Evolutionary conservation across 37 sponge, comb jelly and placozoan genomes (phyloP).

Genomic region (Cliona cf. orientalis): DNA sequence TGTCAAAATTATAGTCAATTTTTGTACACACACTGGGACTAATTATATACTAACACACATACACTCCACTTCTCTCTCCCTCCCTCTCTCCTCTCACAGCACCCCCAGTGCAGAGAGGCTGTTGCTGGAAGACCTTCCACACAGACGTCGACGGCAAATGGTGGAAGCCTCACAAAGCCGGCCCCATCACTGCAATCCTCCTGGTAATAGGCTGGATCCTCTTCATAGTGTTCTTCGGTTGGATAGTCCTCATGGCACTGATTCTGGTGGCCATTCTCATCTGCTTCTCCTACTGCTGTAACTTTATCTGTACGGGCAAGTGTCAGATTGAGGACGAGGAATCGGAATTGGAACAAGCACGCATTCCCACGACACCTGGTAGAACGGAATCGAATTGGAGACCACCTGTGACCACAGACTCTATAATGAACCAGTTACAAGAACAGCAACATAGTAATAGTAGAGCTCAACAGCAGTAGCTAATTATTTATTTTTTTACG

Average conservation of each 20-base stretch:
- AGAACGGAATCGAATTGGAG: too few species aligned
- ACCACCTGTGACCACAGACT: too few species aligned
- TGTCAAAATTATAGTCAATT: too few species aligned
- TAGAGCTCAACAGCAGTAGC: too few species aligned
- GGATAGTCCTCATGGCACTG: slow-evolving; percentile 57
- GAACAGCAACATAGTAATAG: too few species aligned
- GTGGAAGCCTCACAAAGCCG: slow-evolving; percentile 83
- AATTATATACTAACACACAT: not conserved
- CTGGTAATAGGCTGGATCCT: slow-evolving; percentile 74
- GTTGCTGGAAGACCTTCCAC: slow-evolving; percentile 66
- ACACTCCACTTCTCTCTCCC: not conserved
- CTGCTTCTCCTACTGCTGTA: slow-evolving; percentile 33
- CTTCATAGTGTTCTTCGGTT: slow-evolving; percentile 67
- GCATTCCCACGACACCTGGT: too few species aligned
- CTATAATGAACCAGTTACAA: too few species aligned
- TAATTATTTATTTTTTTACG: too few species aligned
- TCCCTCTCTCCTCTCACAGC: not conserved
- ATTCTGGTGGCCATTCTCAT: slow-evolving; percentile 45
- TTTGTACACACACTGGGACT: not conserved
- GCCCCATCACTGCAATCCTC: slow-evolving; percentile 49
- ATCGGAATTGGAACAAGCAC: too few species aligned
- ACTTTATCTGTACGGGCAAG: slow-evolving; percentile 65
- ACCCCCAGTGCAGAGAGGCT: slow-evolving; percentile 19
- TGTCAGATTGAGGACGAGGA: slow-evolving; percentile 61
- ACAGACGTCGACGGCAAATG: slow-evolving; percentile 66